phyloP scores from a whole-genome alignment of 2,888 invertebrate species.

The Oxystoma pomonae region DNA sequence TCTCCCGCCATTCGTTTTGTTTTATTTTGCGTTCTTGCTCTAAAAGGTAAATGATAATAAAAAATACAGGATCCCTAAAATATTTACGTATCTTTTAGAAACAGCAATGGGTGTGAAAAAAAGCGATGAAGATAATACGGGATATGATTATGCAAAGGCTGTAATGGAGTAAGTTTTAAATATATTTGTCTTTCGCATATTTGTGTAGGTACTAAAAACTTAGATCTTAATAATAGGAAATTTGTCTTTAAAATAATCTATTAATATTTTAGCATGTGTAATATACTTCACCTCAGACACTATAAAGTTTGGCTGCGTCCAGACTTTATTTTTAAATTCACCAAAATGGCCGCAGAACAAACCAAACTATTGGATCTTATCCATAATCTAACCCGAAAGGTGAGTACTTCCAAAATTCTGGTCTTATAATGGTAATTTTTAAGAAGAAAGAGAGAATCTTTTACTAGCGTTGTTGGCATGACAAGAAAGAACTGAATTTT shows the following conservation, averaged over 20 bases:
- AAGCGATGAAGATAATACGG: conserved; percentile 48
- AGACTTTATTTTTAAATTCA: conserved; percentile 48
- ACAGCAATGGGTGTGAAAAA: conserved; percentile 56
- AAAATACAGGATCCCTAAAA: too few relatives aligned
- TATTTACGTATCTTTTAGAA: conserved; percentile 46
- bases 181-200: too few relatives aligned
- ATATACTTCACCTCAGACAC: conserved; percentile 52
- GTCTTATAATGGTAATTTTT: not conserved
- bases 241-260: too few relatives aligned
- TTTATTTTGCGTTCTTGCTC: too few relatives aligned
- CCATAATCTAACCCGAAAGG: conserved; percentile 49
- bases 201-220: too few relatives aligned
- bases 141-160: conserved; percentile 54
- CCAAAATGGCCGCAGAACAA: conserved; percentile 48
- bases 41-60: too few relatives aligned
- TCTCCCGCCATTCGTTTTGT: too few relatives aligned
- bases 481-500: too few relatives aligned
- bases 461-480: too few relatives aligned
- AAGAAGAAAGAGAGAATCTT: too few relatives aligned
- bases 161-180: conserved; percentile 52
- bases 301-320: conserved; percentile 49
- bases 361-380: conserved; percentile 47
- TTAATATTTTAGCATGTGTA: conserved; percentile 51
- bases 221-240: too few relatives aligned
- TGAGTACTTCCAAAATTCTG: conserved; percentile 26